Evolutionary conservation across 1,140 invertebrate species (phyloP).

Genomic region (Phymorhynchus buccinoides): DNA sequence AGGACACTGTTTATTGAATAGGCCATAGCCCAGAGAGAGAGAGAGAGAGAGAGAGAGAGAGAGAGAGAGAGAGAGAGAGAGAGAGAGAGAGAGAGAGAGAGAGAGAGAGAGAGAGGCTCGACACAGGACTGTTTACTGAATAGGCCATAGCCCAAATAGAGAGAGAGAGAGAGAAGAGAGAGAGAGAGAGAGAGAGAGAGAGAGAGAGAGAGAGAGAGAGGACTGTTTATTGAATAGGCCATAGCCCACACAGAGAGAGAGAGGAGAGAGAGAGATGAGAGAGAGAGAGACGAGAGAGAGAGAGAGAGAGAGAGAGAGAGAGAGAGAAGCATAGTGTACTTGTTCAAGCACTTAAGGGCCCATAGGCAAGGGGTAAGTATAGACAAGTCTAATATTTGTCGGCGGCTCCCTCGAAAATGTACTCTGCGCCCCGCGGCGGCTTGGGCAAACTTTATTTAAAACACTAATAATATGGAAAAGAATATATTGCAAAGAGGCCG

Average conservation of each 20-base stretch:
- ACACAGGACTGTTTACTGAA: no score
- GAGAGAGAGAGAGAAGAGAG: slow-evolving; percentile 16
- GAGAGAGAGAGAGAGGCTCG: slow-evolving; percentile 6
- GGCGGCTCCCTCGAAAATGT: neutral
- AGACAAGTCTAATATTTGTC: neutral
- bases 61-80: no score
- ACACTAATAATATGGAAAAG: neutral
- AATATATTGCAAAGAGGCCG: neutral
- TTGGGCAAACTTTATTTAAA: neutral
- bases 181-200: neutral
- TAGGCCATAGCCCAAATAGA: neutral
- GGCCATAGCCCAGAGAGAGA: neutral
- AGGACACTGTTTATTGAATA: no score
- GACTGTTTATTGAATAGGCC: neutral
- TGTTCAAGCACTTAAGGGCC: neutral
- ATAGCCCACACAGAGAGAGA: no score
- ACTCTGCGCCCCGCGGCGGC: neutral
- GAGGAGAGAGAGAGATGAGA: neutral
- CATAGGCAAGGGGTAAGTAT: neutral
- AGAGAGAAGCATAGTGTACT: neutral
- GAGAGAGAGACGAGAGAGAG: neutral
- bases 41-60: slow-evolving; percentile 10
- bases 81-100: neutral
- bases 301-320: neutral
- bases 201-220: neutral